Evolutionary conservation across 1,140 invertebrate species (phyloP).

Genomic region (Drosophila sturtevanti): DNA sequence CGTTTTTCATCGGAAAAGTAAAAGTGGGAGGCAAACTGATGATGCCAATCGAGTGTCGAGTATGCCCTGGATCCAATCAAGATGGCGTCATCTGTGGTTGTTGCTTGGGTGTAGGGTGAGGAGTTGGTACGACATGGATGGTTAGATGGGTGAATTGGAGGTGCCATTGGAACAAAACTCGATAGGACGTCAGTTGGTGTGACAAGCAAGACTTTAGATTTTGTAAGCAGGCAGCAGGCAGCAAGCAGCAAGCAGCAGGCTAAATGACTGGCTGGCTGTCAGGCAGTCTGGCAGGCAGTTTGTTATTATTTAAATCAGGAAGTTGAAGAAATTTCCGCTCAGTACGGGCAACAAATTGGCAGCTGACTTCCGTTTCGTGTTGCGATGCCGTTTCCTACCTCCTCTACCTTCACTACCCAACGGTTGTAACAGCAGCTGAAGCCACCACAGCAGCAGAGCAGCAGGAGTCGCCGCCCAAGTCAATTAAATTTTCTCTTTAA

Average conservation of each 20-base stretch:
- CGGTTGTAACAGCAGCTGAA: conserved; percentile 7
- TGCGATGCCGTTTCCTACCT: conserved; percentile 15
- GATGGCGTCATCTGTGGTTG: conserved; percentile 24
- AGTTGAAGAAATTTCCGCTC: conserved; percentile 80
- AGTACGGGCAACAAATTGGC: conserved; percentile 74
- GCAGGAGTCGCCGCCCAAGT: conserved; percentile 47
- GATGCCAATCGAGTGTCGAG: conserved; percentile 53
- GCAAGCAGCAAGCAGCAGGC: neutral
- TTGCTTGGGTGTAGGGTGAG: neutral
- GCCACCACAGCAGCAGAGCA: neutral
- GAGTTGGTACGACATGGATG: neutral
- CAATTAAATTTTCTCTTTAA: conserved; percentile 79
- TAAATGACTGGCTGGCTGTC: neutral
- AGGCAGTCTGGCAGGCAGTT: conserved; percentile 43
- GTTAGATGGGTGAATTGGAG: neutral
- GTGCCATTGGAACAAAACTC: conserved; percentile 12
- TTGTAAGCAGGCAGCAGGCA: neutral
- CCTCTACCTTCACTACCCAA: neutral
- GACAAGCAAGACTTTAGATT: conserved; percentile 65
- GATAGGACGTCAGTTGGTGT: conserved; percentile 67
- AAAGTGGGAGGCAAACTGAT: conserved; percentile 36
- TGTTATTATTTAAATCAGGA: conserved; percentile 82
- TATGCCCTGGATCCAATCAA: conserved; percentile 24
- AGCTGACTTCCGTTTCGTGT: conserved; percentile 49
- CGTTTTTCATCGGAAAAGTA: neutral